Base-by-base conservation (phyloP, 2,113 vertebrate species). In the Psophia crepitans region DNA sequence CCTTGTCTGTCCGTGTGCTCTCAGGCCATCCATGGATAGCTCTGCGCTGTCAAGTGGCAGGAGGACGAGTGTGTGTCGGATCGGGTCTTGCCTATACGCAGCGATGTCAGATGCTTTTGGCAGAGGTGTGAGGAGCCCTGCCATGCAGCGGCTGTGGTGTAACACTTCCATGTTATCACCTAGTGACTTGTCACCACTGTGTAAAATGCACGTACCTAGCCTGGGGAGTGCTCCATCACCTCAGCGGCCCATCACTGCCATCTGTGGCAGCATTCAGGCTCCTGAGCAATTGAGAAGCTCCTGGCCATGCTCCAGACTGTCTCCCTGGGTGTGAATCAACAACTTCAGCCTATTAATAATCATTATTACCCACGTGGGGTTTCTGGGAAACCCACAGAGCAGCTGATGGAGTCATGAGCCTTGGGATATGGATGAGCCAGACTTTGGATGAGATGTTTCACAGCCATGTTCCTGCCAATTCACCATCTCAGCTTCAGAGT, bases 331-430 rank as follows among this genome's bases (percentile, higher is more conserved):
- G 63, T 89, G 89, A 93, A 91, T 97, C 89, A 97, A 93, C 94
- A 93, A 70, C 69, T 84, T 89, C 77, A 91, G 84, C 86, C 95
- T 96, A 92, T 95, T 96, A 94, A 97, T 97, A 95, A 90, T 84
- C 85, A 69, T 95, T 44, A 87, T 95, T 87, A 87, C 71, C 87
- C 89, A 39, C 30, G 4, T 87, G 94, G 94, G 92, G 21, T 90
- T 95, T 96, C 80, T 93, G 96, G 84, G 89, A 93, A 96, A 95
- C 69, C 94, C 92, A 87, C 77, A 87, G 70, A 94, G 57, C 89
- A 82, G 53, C 74, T 4, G 0, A 13, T 61, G 41, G 89, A 95
- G 92, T 79, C 96, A 94, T 2, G 3, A 94, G 84, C 86, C 77
- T 87, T 78, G 89, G 86, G 81, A 84, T 78, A 60, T 70, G 77